A percentile compares a stretch with the other conserved stretches of the same genome.
These are phyloP conservation scores for Pangasianodon hypophthalmus DNA, from an alignment of 2,113 vertebrate genomes.

Conservation along the genomic window DNA sequence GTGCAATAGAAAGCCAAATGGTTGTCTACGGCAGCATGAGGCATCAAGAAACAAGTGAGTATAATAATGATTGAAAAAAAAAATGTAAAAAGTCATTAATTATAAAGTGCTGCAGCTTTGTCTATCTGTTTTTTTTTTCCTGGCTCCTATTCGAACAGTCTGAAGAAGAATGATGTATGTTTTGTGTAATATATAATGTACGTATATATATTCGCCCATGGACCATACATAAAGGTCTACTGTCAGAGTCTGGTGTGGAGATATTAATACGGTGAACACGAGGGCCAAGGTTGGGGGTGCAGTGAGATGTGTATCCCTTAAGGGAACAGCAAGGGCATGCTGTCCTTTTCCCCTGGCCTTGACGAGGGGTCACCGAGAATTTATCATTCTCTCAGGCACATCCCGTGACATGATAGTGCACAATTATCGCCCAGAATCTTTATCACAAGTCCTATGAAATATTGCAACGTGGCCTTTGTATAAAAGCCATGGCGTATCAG, in stretches of 20 bases:
- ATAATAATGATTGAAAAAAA: slow-evolving; percentile 58
- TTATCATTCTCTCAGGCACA: slow-evolving; percentile 64
- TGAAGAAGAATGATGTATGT: slow-evolving; percentile 59
- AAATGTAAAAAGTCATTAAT: slow-evolving; percentile 56
- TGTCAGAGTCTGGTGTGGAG: slow-evolving; percentile 71
- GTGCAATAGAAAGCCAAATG: slow-evolving; percentile 59
- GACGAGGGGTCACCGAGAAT: slow-evolving; percentile 75
- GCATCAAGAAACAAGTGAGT: slow-evolving; percentile 72
- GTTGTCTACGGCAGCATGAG: not conserved
- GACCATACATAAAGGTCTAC: slow-evolving; percentile 77
- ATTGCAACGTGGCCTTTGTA: not conserved
- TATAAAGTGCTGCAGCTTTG: slow-evolving; percentile 15
- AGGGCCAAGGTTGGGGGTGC: slow-evolving; percentile 13
- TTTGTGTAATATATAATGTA: slow-evolving; percentile 71
- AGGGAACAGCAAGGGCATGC: slow-evolving; percentile 69
- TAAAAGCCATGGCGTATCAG: not conserved
- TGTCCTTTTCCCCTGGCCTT: slow-evolving; percentile 69
- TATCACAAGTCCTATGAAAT: slow-evolving; percentile 11
- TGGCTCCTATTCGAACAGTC: slow-evolving; percentile 69
- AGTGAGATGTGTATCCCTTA: slow-evolving; percentile 69
- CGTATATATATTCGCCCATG: slow-evolving; percentile 47
- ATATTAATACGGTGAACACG: slow-evolving; percentile 76
- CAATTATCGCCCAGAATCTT: slow-evolving; percentile 44
- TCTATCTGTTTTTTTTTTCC: slow-evolving; percentile 56
- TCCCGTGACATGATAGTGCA: slow-evolving; percentile 38